Percentiles rank a stretch among this genome's conserved stretches.
Conservation (phyloP, 2,888 invertebrate species). For the Chesias legatella region DNA sequence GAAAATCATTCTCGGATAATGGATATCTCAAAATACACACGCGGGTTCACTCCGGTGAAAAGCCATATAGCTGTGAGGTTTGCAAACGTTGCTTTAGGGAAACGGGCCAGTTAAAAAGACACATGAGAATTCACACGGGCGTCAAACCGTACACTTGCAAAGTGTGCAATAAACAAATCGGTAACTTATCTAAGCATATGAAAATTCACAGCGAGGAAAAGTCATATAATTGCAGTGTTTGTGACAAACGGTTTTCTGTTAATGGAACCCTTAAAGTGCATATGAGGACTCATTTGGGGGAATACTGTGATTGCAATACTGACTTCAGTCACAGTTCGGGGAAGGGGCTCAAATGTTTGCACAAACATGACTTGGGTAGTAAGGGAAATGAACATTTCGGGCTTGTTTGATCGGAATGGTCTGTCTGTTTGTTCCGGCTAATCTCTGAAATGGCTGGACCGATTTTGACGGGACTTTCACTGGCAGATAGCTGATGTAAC, state of each 20-base stretch:
- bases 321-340: slow-evolving; percentile 53
- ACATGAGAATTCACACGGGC: slow-evolving; percentile 61
- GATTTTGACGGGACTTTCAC: too few relatives aligned
- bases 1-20: slow-evolving; percentile 67
- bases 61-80: slow-evolving; percentile 58
- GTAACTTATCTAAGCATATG: slow-evolving; percentile 67
- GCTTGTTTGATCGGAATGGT: too few relatives aligned
- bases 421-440: too few relatives aligned
- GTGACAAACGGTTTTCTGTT: slow-evolving; percentile 55
- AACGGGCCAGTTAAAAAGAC: slow-evolving; percentile 60
- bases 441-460: too few relatives aligned
- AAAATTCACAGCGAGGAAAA: slow-evolving; percentile 54
- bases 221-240: slow-evolving; percentile 48
- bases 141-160: slow-evolving; percentile 66
- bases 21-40: slow-evolving; percentile 70
- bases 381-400: too few relatives aligned
- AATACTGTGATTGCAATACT: slow-evolving; percentile 48
- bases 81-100: slow-evolving; percentile 64
- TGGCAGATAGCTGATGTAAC: too few relatives aligned
- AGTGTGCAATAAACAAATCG: slow-evolving; percentile 67
- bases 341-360: slow-evolving; percentile 48
- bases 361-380: slow-evolving; percentile 25
- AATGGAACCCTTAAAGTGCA: slow-evolving; percentile 54
- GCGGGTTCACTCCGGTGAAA: slow-evolving; percentile 64
- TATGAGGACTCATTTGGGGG: slow-evolving; percentile 49